These are phyloP conservation scores for Prunella fulvescens DNA, from an alignment of 2,113 vertebrate species.

Conservation along the genomic window DNA sequence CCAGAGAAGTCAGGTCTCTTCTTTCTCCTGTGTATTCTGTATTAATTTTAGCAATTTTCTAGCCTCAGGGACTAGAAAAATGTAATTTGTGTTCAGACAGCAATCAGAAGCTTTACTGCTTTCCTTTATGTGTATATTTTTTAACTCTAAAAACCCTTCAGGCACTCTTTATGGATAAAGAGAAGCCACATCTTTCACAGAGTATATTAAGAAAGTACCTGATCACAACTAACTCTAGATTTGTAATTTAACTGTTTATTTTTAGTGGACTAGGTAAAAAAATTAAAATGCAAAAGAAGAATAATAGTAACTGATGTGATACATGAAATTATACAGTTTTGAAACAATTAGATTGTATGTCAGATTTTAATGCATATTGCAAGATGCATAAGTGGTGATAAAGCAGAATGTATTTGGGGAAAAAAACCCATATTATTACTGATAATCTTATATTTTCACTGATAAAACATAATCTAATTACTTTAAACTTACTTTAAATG, in stretches of 20 bases:
- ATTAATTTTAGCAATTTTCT: neutral
- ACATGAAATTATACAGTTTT: neutral
- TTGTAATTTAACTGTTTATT: neutral
- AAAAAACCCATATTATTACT: neutral
- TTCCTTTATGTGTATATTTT: neutral
- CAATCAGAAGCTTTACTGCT: neutral
- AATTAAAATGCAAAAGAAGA: neutral
- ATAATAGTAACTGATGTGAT: neutral
- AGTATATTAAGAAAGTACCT: neutral
- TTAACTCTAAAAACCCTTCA: neutral
- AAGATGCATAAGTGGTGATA: neutral
- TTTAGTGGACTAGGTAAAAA: neutral
- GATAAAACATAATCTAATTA: neutral
- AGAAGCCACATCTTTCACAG: neutral
- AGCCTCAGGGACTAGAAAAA: neutral
- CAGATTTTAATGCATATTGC: neutral
- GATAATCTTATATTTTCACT: neutral
- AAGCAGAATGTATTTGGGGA: neutral
- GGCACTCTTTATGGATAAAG: neutral
- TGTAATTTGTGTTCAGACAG: neutral
- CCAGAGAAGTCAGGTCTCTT: neutral
- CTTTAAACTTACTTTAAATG: neutral
- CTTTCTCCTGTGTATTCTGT: neutral
- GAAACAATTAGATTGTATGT: neutral
- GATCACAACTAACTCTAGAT: neutral